Conservation (phyloP, 2,113 vertebrate species). For the Balaeniceps rex region DNA sequence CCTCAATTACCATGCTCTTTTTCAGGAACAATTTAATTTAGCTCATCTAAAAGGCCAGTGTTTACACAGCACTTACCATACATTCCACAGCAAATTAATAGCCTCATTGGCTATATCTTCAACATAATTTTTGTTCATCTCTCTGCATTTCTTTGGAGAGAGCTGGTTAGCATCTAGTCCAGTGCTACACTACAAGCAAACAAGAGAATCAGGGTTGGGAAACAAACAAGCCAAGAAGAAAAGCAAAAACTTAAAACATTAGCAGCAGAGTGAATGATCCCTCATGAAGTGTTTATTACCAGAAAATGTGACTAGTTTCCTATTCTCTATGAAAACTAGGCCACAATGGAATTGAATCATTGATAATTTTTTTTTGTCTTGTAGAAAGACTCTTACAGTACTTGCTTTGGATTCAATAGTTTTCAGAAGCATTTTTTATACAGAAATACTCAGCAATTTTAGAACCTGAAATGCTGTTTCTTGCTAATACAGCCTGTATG, state of each 20-base stretch:
- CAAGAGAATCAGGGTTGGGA: not conserved
- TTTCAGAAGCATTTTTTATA: not conserved
- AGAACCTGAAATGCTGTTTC: not conserved
- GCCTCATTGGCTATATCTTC: slow-evolving; percentile 92
- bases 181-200: slow-evolving; percentile 75
- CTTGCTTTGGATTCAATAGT: not conserved
- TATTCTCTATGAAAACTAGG: not conserved
- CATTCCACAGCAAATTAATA: slow-evolving; percentile 92
- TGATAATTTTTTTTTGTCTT: not conserved
- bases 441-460: not conserved
- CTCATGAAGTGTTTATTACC: not conserved
- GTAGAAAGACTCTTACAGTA: not conserved
- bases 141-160: slow-evolving; percentile 62
- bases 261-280: not conserved
- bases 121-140: slow-evolving; percentile 70
- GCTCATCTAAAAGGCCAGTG: not conserved
- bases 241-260: not conserved
- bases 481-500: not conserved
- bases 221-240: not conserved
- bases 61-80: slow-evolving; percentile 81
- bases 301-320: not conserved
- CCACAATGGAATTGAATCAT: not conserved
- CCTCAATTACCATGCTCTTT: not conserved
- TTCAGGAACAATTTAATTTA: not conserved
- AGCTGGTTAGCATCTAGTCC: slow-evolving; percentile 74